Base-by-base conservation (phyloP, 1,140 invertebrate species). In the Euura lappo region DNA sequence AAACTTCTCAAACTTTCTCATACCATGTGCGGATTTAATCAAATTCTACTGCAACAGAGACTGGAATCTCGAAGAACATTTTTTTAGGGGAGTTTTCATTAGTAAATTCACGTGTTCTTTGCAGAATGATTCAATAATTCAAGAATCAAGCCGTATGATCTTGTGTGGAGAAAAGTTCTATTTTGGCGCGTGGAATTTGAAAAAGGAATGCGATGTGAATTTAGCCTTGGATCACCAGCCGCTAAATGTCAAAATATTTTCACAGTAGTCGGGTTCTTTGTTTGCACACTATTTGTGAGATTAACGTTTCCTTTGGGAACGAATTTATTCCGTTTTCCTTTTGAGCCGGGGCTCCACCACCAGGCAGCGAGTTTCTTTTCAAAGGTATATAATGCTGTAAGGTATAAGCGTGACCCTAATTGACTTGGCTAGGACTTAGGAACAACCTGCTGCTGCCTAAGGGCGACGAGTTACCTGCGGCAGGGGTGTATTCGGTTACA, bases 391-490 rank as follows among this genome's bases (percentile, higher is more conserved):
- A 28, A 28, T 0, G 28, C 28, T 28, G 28, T 28, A 28, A 28
- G 28, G 28, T 28, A 28, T 28, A 60, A 6, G 51, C 51, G 51
- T 60, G 51, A 60, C 51, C 51, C 51, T 60, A 60, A 60, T 60
- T 60, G 51, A 60, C 13, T 60, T 60, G 13, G 51, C 51, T 60
- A 60, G 51, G 28, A 28, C 28, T 28, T 28, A 28, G 28, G 28
- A 28, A 28, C 51, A 60, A n/a, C 51, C 10, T 11, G 8, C 51
- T 60, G 51, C 51, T 60, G 51, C 51, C 51, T 60, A 60, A 60
- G 51, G 51, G 51, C 51, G 51, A 8, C 51, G 51, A 60, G 51
- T 60, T 60, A 60, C 51, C 51, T 60, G 51, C 51, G 51, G 51
- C 51, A 60, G 51, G 51, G 51, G 3, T 60, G 51, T 60, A 60